These are phyloP conservation scores for Eonycteris spelaea DNA, from an alignment of 2,113 vertebrate species.

Conservation along the genomic window DNA sequence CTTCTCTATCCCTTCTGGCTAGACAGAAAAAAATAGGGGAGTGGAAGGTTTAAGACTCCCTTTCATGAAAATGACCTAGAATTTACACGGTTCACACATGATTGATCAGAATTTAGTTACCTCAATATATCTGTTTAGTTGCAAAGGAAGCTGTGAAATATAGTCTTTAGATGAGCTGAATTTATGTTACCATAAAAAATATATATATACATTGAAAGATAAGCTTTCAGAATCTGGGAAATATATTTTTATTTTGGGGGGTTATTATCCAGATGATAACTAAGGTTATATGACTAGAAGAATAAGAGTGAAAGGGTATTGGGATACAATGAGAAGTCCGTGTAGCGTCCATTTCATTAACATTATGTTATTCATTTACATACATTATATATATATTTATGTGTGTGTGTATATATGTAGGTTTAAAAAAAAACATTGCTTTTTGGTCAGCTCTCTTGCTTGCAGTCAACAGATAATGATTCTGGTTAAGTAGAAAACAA, in stretches of 20 bases:
- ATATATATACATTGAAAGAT: not conserved
- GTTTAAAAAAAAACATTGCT: not conserved
- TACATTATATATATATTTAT: too few relatives aligned
- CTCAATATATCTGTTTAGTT: not conserved
- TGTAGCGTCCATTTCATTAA: not conserved
- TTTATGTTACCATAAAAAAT: not conserved
- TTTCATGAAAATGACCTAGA: not conserved
- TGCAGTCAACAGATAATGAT: not conserved
- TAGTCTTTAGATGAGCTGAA: not conserved
- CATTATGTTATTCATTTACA: not conserved
- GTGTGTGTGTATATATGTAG: too few relatives aligned
- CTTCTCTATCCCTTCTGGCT: not conserved
- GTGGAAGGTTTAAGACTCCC: not conserved
- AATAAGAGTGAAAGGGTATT: not conserved
- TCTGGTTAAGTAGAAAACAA: not conserved
- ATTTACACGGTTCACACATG: not conserved
- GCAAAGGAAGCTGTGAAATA: not conserved
- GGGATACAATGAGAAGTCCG: not conserved
- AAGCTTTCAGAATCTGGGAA: not conserved
- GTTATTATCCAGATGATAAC: not conserved
- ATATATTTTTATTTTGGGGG: not conserved
- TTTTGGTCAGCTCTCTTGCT: not conserved
- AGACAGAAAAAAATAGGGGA: not conserved
- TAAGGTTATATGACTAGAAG: not conserved
- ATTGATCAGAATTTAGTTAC: not conserved